Conservation (phyloP, 2,888 invertebrate species). For the Polia nebulosa region DNA sequence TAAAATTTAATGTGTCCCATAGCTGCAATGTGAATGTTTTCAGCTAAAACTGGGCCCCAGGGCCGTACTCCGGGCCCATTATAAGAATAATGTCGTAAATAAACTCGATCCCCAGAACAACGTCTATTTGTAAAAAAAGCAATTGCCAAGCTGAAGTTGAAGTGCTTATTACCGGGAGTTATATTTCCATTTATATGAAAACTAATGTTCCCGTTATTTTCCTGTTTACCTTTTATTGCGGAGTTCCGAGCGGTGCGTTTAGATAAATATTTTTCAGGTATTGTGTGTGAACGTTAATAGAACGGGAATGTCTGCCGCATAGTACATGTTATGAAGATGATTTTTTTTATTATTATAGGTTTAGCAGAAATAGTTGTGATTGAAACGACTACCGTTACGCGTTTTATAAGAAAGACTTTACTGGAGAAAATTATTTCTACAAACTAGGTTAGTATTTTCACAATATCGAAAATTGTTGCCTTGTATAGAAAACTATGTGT, state of each 20-base stretch:
- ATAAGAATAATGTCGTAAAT: constrained; percentile 85
- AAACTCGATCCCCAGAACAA: constrained; percentile 77
- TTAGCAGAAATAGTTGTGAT: not conserved
- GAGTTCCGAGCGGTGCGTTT: constrained; percentile 57
- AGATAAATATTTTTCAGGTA: constrained; percentile 49
- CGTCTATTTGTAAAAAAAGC: constrained; percentile 73
- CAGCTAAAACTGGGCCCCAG: constrained; percentile 82
- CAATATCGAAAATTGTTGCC: no score
- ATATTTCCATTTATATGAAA: constrained; percentile 71
- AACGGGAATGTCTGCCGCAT: constrained; percentile 19
- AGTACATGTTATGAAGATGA: constrained; percentile 14
- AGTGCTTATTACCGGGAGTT: constrained; percentile 69
- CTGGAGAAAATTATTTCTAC: not conserved
- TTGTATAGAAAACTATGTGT: no score
- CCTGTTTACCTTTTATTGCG: constrained; percentile 65
- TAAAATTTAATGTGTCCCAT: constrained; percentile 87
- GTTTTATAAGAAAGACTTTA: not conserved
- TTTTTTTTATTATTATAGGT: constrained; percentile 5
- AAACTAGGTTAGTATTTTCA: not conserved
- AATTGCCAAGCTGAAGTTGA: constrained; percentile 69
- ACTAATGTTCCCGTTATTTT: constrained; percentile 68
- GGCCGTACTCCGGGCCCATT: constrained; percentile 79
- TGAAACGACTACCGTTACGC: not conserved
- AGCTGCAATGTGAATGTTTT: constrained; percentile 85
- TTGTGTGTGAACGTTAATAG: constrained; percentile 38